These are phyloP conservation scores for Cotesia typhae DNA, from an alignment of 1,140 invertebrate genomes.

Conservation along the genomic window DNA sequence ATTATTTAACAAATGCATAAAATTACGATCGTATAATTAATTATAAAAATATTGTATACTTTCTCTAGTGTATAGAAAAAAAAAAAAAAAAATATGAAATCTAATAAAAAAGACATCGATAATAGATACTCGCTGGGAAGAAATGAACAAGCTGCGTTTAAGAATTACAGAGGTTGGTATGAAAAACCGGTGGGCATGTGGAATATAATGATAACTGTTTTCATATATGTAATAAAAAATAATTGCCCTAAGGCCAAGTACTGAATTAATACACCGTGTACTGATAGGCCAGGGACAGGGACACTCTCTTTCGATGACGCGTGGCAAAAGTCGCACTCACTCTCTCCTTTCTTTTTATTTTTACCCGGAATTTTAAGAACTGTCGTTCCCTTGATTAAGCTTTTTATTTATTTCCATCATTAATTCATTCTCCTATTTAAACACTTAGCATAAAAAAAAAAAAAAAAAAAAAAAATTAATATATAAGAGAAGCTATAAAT, in stretches of 20 bases:
- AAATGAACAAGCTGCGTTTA: too few relatives aligned
- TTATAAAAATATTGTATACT: not conserved
- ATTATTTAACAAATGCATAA: not conserved
- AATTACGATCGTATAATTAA: too few relatives aligned
- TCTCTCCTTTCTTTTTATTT: conserved; percentile 29
- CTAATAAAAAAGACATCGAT: too few relatives aligned
- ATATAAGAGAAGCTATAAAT: not conserved
- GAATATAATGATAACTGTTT: not conserved
- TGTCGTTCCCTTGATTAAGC: not conserved
- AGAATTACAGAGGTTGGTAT: too few relatives aligned
- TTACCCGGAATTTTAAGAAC: not conserved
- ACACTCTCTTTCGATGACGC: conserved; percentile 25
- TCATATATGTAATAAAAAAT: not conserved
- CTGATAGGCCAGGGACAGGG: conserved; percentile 31
- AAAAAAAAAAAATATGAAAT: too few relatives aligned
- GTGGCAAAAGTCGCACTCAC: conserved; percentile 13
- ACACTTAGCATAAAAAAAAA: too few relatives aligned
- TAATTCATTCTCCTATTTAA: too few relatives aligned
- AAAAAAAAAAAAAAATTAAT: too few relatives aligned
- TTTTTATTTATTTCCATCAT: not conserved
- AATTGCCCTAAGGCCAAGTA: conserved; percentile 6
- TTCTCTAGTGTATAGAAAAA: not conserved
- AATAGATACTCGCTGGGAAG: too few relatives aligned
- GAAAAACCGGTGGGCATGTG: not conserved
- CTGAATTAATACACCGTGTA: not conserved